Conservation (phyloP, 2,797 vertebrate species). For the Anguilla megastoma region DNA sequence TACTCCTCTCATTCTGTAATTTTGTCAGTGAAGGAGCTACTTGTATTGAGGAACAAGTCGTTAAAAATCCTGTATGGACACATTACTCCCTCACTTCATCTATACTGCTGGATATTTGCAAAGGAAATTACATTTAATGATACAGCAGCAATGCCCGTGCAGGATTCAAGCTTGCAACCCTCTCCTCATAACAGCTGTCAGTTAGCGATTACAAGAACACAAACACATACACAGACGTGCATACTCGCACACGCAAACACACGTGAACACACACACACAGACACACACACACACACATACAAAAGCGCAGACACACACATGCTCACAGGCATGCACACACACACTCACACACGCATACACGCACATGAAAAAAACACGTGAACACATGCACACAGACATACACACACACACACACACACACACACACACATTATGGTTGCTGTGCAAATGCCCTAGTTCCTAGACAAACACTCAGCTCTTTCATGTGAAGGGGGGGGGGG, state of each 20-base stretch:
- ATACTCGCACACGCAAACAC: too few relatives aligned
- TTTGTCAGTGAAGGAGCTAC: not conserved
- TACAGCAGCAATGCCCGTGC: not conserved
- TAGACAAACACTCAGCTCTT: not conserved
- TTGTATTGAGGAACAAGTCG: not conserved
- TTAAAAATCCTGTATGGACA: not conserved
- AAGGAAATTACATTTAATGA: not conserved
- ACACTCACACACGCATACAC: not conserved
- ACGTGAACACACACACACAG: too few relatives aligned
- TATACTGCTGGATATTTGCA: not conserved
- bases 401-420: not conserved
- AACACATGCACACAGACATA: not conserved
- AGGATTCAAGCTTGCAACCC: not conserved
- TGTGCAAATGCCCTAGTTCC: not conserved
- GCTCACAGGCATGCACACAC: not conserved
- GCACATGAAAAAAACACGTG: slow-evolving; percentile 15
- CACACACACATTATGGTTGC: not conserved
- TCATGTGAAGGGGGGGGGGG: not conserved
- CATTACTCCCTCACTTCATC: not conserved
- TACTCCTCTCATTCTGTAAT: slow-evolving; percentile 23
- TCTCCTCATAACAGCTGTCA: not conserved
- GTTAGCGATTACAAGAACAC: not conserved
- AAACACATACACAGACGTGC: not conserved
- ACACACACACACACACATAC: not conserved
- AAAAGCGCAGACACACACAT: not conserved